Percentiles rank a stretch among this genome's conserved stretches.
phyloP scores from a whole-genome alignment of 2,888 invertebrate genomes.

The Autographa pulchrina region DNA sequence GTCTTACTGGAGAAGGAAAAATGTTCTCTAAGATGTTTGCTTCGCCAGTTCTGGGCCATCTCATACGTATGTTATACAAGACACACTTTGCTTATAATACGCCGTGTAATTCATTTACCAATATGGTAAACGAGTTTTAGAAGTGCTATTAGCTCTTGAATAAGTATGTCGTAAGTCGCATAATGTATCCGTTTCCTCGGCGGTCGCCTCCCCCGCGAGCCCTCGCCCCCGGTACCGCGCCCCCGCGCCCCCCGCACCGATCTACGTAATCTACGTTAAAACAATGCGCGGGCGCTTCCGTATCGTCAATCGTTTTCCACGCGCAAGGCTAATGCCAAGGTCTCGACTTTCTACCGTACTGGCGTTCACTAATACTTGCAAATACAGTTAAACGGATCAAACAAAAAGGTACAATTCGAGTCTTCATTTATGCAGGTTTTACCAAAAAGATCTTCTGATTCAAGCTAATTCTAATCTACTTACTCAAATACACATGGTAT shows the following conservation, averaged over 20 bases:
- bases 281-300: constrained; percentile 84
- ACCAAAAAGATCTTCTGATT: too few species aligned
- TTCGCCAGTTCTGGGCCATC: not conserved
- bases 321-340: constrained; percentile 87
- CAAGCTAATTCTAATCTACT: too few species aligned
- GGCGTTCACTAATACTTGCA: constrained; percentile 52
- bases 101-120: constrained; percentile 47
- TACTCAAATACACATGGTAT: too few species aligned
- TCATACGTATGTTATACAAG: not conserved
- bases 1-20: not conserved
- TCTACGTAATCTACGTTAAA: constrained; percentile 77
- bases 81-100: constrained; percentile 41
- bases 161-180: constrained; percentile 61
- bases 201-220: constrained; percentile 39
- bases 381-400: constrained; percentile 41
- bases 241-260: constrained; percentile 49
- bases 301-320: constrained; percentile 83
- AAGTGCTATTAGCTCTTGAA: constrained; percentile 55
- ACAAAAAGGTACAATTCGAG: constrained; percentile 11
- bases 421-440: not conserved
- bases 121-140: constrained; percentile 52
- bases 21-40: not conserved
- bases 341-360: constrained; percentile 81
- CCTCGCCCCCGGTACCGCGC: constrained; percentile 13
- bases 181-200: constrained; percentile 70